Base-by-base conservation (phyloP, 2,113 vertebrate genomes). In the Alouatta palliata region DNA sequence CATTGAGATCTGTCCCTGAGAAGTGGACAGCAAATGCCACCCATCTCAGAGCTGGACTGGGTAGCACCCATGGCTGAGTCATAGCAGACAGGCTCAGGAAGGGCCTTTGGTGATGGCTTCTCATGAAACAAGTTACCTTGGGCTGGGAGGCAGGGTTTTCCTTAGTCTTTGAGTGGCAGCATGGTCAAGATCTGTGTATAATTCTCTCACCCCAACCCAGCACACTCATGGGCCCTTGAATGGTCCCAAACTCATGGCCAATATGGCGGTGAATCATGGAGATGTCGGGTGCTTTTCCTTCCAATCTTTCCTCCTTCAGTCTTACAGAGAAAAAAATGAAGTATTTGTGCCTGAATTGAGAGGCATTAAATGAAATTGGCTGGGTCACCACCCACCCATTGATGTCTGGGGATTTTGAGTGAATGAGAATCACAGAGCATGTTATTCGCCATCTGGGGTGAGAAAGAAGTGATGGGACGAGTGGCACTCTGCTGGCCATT, bases 391-490 rank as follows among this genome's bases (percentile, higher is more conserved):
- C 94, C 97, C 96, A 97, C 93, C 92, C 84, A 87, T 1, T 90
- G 97, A 87, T 56, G 40, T 97, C 90, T 87, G 96, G 85, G 92
- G 94, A 97, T 97, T 98, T 93, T 91, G 83, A 97, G 94, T 97
- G 97, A 98, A 95, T 96, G 97, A 97, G 98, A 97, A 92, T 87
- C 94, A 93, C 86, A 97, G 95, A 95, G 93, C 71, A 61, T 84
- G 92, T 96, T 95, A 97, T 98, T 97, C 21, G 20, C 96, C 96
- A 97, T 98, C 97, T 97, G 97, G 12, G 8, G 84, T 75, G 54
- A 98, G 97, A 68, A 47, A 90, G 93, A 94, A 97, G 96, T 37
- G 94, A 47, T 12, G 85, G 89, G 71, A 68, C 87, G 95, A 97
- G 87, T 0, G 43, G 76, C 93, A 84, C 95, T 97, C 97, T 89